Conservation (phyloP, 2,888 invertebrate species). For the Branchipolynoe longqiensis region DNA sequence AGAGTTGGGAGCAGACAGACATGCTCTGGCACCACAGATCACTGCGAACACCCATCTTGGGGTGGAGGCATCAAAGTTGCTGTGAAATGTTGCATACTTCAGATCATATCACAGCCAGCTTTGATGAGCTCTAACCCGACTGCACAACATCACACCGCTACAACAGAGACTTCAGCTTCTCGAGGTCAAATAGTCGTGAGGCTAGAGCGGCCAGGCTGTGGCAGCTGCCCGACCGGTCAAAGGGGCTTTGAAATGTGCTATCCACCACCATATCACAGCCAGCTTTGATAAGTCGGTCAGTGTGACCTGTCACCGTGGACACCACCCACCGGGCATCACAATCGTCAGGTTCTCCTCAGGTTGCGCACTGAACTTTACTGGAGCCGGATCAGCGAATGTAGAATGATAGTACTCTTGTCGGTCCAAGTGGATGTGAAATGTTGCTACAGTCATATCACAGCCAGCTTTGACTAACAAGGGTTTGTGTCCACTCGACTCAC, state of each 20-base stretch:
- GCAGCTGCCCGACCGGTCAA: slow-evolving; percentile 83
- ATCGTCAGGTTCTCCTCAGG: too few relatives aligned
- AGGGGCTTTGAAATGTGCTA: slow-evolving; percentile 92
- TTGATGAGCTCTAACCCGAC: slow-evolving; percentile 79
- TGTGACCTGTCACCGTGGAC: background rate
- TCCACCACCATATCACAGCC: slow-evolving; percentile 94
- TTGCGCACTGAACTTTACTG: too few relatives aligned
- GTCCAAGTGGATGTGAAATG: slow-evolving; percentile 76
- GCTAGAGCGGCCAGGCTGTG: background rate
- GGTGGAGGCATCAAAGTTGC: slow-evolving; percentile 71
- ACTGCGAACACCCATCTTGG: too few relatives aligned
- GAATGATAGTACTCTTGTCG: too few relatives aligned
- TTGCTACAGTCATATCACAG: slow-evolving; percentile 86
- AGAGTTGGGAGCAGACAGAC: too few relatives aligned
- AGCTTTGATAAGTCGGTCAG: slow-evolving; percentile 89
- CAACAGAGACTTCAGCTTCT: background rate
- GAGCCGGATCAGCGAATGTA: too few relatives aligned
- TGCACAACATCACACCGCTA: background rate
- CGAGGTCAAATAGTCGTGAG: background rate
- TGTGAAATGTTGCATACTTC: slow-evolving; percentile 72
- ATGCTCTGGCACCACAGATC: too few relatives aligned
- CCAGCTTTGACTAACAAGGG: slow-evolving; percentile 88
- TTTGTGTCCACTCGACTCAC: too few relatives aligned
- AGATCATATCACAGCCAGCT: slow-evolving; percentile 85
- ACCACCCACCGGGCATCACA: too few relatives aligned